Percentiles rank a stretch among this genome's conserved stretches.
These are phyloP conservation scores for Hypomecis punctinalis DNA, from an alignment of 2,888 invertebrate species.

Conservation along the genomic window DNA sequence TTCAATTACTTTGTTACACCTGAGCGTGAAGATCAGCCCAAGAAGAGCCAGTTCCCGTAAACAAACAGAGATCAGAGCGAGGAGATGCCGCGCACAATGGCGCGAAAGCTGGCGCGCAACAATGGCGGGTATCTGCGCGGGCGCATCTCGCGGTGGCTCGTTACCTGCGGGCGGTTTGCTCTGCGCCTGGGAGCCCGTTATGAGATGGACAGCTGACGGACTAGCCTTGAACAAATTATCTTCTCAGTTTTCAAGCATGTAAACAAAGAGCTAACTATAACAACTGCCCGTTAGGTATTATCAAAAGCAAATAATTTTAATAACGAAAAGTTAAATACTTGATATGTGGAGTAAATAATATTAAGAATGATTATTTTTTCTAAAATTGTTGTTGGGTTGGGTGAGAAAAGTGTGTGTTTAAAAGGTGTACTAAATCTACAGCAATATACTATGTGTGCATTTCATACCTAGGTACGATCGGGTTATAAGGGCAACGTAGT, in stretches of 20 bases:
- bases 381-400: no score
- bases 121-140: slow-evolving; percentile 75
- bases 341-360: no score
- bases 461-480: no score
- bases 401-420: no score
- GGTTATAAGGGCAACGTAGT: no score
- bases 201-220: slow-evolving; percentile 33
- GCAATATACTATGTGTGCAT: no score
- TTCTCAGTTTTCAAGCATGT: not conserved
- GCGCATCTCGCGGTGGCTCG: slow-evolving; percentile 81
- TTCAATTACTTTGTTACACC: slow-evolving; percentile 33
- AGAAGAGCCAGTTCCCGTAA: slow-evolving; percentile 65
- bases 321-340: no score
- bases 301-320: not conserved
- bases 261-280: not conserved
- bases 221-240: slow-evolving; percentile 1
- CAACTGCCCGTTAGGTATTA: not conserved
- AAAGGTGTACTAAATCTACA: no score
- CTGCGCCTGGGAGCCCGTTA: slow-evolving; percentile 39
- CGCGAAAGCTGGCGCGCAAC: slow-evolving; percentile 83
- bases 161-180: slow-evolving; percentile 78
- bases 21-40: slow-evolving; percentile 52
- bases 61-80: slow-evolving; percentile 78
- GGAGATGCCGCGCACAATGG: slow-evolving; percentile 81
- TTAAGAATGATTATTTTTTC: no score